Conservation (phyloP, 2,797 vertebrate species). For the Microtus obscurus region DNA sequence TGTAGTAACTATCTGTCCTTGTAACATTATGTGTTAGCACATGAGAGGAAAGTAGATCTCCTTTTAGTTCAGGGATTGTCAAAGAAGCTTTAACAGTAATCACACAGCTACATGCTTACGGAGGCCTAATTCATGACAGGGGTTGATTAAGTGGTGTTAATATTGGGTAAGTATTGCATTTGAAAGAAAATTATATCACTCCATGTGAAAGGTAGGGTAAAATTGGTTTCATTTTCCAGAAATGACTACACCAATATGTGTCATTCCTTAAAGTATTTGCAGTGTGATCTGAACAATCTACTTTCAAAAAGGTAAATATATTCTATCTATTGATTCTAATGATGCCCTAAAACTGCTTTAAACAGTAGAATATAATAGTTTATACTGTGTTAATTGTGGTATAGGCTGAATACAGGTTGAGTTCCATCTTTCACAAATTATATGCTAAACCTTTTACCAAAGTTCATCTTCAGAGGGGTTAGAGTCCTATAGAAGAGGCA, state of each 20-base stretch:
- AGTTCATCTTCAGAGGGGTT: neutral
- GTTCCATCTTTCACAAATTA: neutral
- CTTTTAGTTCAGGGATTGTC: neutral
- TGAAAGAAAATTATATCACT: neutral
- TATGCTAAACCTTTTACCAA: neutral
- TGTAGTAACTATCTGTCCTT: neutral
- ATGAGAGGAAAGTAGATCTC: neutral
- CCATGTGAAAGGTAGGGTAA: neutral
- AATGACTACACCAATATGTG: neutral
- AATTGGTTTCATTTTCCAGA: neutral
- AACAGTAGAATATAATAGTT: neutral
- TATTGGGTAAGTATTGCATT: neutral
- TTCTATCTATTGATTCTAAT: neutral
- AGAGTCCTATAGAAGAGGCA: neutral
- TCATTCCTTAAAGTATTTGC: neutral
- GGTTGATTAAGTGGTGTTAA: neutral
- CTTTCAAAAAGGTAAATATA: neutral
- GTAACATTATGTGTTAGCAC: neutral
- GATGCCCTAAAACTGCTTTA: neutral
- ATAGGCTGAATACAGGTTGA: neutral
- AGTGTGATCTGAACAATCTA: neutral
- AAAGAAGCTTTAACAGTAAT: neutral
- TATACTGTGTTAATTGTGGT: neutral
- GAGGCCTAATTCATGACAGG: neutral
- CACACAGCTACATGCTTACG: neutral